Evolutionary conservation across 2,888 invertebrate species (phyloP).

Genomic region (Tenthredo mesomela): DNA sequence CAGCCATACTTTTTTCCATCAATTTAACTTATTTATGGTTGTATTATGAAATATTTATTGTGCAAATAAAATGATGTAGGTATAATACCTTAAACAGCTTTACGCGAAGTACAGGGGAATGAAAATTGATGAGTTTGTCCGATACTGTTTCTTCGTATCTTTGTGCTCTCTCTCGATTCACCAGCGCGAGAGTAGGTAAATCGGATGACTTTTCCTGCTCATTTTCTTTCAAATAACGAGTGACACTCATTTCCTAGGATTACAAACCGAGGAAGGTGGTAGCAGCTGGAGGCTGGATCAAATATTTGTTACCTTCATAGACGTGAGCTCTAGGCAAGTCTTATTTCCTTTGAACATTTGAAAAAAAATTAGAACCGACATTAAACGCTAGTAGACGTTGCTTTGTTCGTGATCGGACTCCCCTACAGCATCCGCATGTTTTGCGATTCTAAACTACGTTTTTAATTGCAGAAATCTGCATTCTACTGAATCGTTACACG

Average conservation of each 20-base stretch:
- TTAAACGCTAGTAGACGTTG: neutral
- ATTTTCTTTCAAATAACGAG: neutral
- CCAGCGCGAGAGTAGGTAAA: neutral
- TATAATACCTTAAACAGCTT: neutral
- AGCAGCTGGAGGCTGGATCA: neutral
- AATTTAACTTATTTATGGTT: neutral
- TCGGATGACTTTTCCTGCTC: too few species aligned
- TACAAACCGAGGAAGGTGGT: neutral
- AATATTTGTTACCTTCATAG: neutral
- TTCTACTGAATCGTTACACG: neutral
- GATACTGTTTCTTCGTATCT: slow-evolving; percentile 15
- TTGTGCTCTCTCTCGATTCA: neutral
- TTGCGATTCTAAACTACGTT: neutral
- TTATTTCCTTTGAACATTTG: neutral
- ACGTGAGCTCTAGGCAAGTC: neutral
- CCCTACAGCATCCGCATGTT: neutral
- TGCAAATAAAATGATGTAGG: neutral
- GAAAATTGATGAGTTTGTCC: slow-evolving; percentile 6
- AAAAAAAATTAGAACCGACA: neutral
- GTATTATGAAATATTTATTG: slow-evolving; percentile 13
- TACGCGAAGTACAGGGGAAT: neutral
- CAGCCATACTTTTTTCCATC: neutral
- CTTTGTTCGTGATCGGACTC: neutral
- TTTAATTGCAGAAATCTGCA: neutral
- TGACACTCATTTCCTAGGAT: neutral